Base-by-base conservation (phyloP, 2,797 vertebrate genomes). In the Xenentodon cancila region DNA sequence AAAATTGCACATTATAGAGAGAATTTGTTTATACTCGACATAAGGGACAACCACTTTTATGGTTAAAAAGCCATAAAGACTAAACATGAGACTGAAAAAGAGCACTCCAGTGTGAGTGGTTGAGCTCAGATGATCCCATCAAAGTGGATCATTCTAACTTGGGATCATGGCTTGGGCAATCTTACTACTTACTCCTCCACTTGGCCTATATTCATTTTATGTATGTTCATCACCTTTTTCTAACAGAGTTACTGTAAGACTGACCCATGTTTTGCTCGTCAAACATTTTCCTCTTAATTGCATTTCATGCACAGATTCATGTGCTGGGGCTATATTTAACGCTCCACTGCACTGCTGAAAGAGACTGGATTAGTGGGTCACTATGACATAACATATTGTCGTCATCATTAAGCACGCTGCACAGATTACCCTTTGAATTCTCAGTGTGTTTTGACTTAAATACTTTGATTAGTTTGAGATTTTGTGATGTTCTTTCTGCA, bases 341-440 rank as follows among this genome's bases (percentile, higher is more conserved):
- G 71, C 74, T 72, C 68, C 15, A 17, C 79, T 78, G 72, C 79
- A 40, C 78, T 25, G 30, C 67, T 71, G 57, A 71, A 58, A 80
- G 65, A 77, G 84, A 86, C 81, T 37, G 73, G 84, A 89, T 90
- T 90, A 91, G 86, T 92, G 73, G 90, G 89, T 87, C 89, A 85
- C 3, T 22, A 63, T 90, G 85, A 88, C 74, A 76, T 89, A 92
- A 93, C 54, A 9, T 25, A 25, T 32, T 64, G 58, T 75, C 66
- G 53, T 84, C 71, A 79, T 65, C 37, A 11, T 37, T 66, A 62
- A 75, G 48, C 17, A 1, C 49, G 25, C 73, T 69, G 59, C 21
- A 30, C 59, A 25, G 45, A 48, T 19, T 45, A 58, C 37, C 1
- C n/a, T 54, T 45, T 74, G 25, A 63, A 37, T 67, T 59, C 71